These are phyloP conservation scores for Cryptomyrus ogoouensis DNA, from an alignment of 2,113 vertebrate genomes.

Conservation along the genomic window DNA sequence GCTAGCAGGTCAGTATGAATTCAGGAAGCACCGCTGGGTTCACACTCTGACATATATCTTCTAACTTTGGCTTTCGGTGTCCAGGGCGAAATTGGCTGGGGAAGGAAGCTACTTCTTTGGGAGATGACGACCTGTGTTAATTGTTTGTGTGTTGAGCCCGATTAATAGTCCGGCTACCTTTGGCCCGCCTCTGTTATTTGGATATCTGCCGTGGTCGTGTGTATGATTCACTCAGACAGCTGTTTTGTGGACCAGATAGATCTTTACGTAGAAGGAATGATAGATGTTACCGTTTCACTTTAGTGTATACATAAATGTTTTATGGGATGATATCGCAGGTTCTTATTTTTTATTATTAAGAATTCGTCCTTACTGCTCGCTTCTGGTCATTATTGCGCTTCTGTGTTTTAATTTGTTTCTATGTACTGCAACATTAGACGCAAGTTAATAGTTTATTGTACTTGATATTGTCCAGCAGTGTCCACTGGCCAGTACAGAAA, in stretches of 20 bases:
- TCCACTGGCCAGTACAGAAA: background rate
- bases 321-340: background rate
- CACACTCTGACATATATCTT: background rate
- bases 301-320: background rate
- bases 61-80: background rate
- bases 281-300: background rate
- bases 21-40: background rate
- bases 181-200: background rate
- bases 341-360: background rate
- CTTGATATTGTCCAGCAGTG: background rate
- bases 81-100: background rate
- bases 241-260: background rate
- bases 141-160: background rate
- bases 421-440: background rate
- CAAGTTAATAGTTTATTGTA: background rate
- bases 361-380: background rate
- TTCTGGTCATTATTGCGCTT: background rate
- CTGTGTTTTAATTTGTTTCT: background rate
- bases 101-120: background rate
- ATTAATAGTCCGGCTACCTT: background rate
- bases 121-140: background rate
- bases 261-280: background rate
- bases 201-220: background rate
- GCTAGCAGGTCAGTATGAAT: background rate
- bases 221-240: background rate